Base-by-base conservation (phyloP, 2,888 invertebrate genomes). In the Uloborus plumipes region DNA sequence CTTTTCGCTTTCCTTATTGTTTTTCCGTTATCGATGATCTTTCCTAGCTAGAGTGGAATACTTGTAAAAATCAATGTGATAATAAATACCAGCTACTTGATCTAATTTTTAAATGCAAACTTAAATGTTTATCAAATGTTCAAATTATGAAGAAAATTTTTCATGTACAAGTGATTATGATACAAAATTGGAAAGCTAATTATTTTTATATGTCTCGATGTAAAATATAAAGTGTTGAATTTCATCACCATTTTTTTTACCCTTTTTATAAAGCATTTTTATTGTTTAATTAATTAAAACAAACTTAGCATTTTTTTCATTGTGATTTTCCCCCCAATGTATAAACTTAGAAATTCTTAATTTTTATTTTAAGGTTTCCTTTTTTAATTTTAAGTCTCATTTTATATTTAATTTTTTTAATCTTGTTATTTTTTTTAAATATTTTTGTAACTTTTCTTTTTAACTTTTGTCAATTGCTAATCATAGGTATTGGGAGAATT, bases 201-300 rank as follows among this genome's bases (percentile, higher is more conserved):
- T 66, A 66, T 66, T 66, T 66, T 66, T 66, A 66, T 66, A 66
- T 66, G 51, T 66, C 20, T n/a, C 47, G 7, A 20, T 65, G 51
- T 16, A 26, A 66, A 50, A 20, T 22, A 50, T 66, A 49, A 51
- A 49, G 18, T 64, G 16, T 47, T 39, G 39, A 39, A 39, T 11
- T 39, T 39, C 9, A 31, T 39, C 39, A 1, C 9, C 39, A 1
- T 11, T 39, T 11, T 39, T 9, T 9, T 1, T 9, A 4, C 7
- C 39, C 9, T 39, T 11, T 6, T 39, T 39, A 9, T 9, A 2
- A 11, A 39, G n/a, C 9, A 39, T 39, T 39, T 39, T 39, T 39
- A 39, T 39, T 9, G 1, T 39, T 39, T 39, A 11, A 39, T 39
- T 39, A 11, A 39, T 39, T 7, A 39, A 39, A 39, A 39, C 39